A percentile compares a stretch with the other conserved stretches of the same genome.
phyloP scores from a whole-genome alignment of 2,797 vertebrate species.

The Myripristis jacobus region DNA sequence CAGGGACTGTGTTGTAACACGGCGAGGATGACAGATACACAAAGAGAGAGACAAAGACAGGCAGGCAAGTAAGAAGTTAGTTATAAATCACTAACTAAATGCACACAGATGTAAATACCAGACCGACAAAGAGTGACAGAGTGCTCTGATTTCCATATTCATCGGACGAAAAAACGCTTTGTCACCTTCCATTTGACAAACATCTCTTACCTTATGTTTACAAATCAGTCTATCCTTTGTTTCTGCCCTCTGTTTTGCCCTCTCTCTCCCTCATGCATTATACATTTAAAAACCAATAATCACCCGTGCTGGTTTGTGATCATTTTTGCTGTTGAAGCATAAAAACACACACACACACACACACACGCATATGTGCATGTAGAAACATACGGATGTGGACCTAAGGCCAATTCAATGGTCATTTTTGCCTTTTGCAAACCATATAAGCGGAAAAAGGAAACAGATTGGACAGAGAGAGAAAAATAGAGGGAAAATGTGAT shows the following conservation, averaged over 20 bases:
- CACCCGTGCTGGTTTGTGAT: slow-evolving; percentile 23
- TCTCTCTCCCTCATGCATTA: slow-evolving; percentile 32
- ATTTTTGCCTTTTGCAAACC: slow-evolving; percentile 13
- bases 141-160: background rate
- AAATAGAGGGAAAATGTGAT: background rate
- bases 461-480: background rate
- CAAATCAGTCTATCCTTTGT: slow-evolving; percentile 4
- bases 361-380: background rate
- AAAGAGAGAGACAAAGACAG: background rate
- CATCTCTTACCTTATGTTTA: slow-evolving; percentile 11
- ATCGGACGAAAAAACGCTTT: background rate
- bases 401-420: background rate
- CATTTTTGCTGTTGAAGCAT: slow-evolving; percentile 21
- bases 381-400: too few relatives aligned
- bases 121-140: background rate
- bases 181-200: slow-evolving; percentile 23
- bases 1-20: background rate
- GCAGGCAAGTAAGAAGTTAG: background rate
- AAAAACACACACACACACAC: slow-evolving; percentile 4
- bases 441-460: background rate
- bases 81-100: background rate
- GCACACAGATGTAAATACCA: background rate
- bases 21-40: slow-evolving; percentile 8
- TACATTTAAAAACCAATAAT: slow-evolving; percentile 46
- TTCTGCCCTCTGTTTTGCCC: background rate